phyloP scores from a whole-genome alignment of 2,888 invertebrate species.

The Blera fallax region DNA sequence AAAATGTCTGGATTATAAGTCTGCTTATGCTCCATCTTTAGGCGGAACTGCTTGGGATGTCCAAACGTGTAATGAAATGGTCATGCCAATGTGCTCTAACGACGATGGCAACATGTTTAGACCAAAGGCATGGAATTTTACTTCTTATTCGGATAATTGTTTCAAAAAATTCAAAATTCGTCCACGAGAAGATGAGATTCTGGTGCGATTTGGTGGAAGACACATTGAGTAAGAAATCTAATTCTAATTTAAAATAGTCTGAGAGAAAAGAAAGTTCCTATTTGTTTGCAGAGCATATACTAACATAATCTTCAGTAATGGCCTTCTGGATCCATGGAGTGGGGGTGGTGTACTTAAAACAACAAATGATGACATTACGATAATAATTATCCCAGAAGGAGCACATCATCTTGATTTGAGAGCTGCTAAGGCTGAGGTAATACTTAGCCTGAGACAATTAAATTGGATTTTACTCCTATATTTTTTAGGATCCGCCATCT shows the following conservation, averaged over 20 bases:
- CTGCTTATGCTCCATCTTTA: constrained; percentile 83
- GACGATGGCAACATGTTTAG: constrained; percentile 93
- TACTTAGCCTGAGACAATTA: not conserved
- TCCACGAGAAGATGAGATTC: constrained; percentile 86
- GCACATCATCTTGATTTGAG: constrained; percentile 94
- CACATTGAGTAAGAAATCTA: constrained; percentile 85
- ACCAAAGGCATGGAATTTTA: constrained; percentile 88
- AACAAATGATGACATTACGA: constrained; percentile 85
- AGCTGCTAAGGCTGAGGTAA: constrained; percentile 77
- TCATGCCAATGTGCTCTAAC: constrained; percentile 95
- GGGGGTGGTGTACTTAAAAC: constrained; percentile 90
- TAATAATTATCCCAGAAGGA: constrained; percentile 90
- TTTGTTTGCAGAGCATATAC: constrained; percentile 82
- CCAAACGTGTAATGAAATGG: constrained; percentile 97
- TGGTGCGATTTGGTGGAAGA: constrained; percentile 91
- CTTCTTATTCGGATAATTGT: constrained; percentile 86
- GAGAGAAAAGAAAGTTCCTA: not conserved
- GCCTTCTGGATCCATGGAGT: constrained; percentile 93
- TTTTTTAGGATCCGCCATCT: constrained; percentile 77
- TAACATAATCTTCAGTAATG: constrained; percentile 92
- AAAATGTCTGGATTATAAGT: constrained; percentile 87
- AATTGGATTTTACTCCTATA: not conserved
- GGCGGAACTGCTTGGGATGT: constrained; percentile 90
- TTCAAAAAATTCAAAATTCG: constrained; percentile 86
- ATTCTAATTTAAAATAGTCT: constrained; percentile 74